These are phyloP conservation scores for Dasyornis broadbenti DNA, from an alignment of 2,113 vertebrate species.

Conservation along the genomic window DNA sequence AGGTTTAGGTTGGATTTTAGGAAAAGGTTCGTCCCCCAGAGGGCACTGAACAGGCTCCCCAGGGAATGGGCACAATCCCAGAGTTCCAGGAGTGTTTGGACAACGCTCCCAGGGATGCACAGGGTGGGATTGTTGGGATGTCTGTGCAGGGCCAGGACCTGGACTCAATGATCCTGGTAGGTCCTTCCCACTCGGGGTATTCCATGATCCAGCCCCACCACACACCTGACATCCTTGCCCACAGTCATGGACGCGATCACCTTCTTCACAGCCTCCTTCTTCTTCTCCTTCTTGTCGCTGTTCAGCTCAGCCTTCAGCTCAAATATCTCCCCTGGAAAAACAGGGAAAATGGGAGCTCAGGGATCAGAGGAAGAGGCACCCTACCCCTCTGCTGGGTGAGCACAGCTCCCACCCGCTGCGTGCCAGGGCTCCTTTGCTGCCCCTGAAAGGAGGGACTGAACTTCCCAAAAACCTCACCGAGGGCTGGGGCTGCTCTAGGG, in stretches of 20 bases:
- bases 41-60: not conserved
- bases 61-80: not conserved
- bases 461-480: rapidly evolving
- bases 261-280: slow-evolving; percentile 98
- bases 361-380: too few species aligned
- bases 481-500: not conserved
- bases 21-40: not conserved
- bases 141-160: not conserved
- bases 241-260: slow-evolving; percentile 99
- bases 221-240: slow-evolving; percentile 95
- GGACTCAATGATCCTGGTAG: rapidly evolving
- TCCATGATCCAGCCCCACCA: not conserved
- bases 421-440: not conserved
- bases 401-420: rapidly evolving
- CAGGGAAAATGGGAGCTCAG: not conserved
- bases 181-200: not conserved
- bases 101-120: rapidly evolving
- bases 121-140: not conserved
- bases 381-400: not conserved
- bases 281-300: slow-evolving; percentile 99
- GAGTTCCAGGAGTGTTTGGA: not conserved
- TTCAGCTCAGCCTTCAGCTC: slow-evolving; percentile 98
- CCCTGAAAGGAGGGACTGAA: not conserved
- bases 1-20: not conserved
- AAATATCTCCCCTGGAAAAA: slow-evolving; percentile 91